These are phyloP conservation scores for Chymomyza caudatula DNA, from an alignment of 2,888 invertebrate genomes.

Conservation along the genomic window DNA sequence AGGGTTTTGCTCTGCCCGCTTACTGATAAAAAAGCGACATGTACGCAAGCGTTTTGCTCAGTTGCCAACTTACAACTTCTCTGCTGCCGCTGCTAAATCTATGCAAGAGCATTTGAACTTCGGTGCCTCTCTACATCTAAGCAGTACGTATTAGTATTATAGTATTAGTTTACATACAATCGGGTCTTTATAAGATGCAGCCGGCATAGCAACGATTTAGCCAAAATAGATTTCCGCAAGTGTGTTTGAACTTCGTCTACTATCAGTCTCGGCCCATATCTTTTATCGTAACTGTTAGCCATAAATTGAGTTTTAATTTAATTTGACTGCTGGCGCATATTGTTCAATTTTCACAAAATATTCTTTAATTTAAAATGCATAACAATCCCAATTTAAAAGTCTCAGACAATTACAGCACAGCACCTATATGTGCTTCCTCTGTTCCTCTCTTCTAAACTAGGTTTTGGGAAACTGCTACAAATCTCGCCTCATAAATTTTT, in stretches of 20 bases:
- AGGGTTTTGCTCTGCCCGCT: no score
- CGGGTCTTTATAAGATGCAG: no score
- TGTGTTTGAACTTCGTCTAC: not conserved
- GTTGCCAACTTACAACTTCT: no score
- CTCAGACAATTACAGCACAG: conserved; percentile 9
- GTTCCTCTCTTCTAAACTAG: not conserved
- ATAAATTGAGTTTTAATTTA: conserved; percentile 49
- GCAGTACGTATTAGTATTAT: no score
- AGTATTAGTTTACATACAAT: no score
- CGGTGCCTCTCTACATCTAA: no score
- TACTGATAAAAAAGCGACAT: no score
- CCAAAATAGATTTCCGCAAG: no score
- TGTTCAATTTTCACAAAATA: conserved; percentile 28
- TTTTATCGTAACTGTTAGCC: conserved; percentile 15
- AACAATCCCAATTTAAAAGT: conserved; percentile 50
- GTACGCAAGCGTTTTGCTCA: no score
- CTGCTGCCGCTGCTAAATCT: no score
- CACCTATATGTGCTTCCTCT: not conserved
- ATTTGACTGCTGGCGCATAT: conserved; percentile 48
- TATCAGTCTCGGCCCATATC: not conserved
- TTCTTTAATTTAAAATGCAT: conserved; percentile 48
- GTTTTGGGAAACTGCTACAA: conserved; percentile 13
- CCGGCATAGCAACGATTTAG: no score
- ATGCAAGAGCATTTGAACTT: no score
- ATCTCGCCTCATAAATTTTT: conserved; percentile 43